Evolutionary conservation across 1,140 invertebrate species (phyloP).

Genomic region (Trichonephila clavipes): DNA sequence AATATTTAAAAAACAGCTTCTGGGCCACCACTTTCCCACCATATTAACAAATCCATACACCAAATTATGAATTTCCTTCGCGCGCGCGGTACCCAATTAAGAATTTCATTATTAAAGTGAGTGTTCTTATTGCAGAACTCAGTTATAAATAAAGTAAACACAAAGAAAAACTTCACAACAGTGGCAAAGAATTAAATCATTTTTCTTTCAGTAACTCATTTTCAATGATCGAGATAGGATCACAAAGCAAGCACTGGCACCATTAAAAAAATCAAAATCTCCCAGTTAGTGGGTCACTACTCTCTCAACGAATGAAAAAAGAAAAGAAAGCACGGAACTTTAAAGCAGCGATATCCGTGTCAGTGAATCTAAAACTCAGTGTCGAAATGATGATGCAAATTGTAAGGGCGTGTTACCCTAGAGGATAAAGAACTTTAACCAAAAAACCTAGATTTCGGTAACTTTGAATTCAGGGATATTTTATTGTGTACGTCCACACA

Average conservation of each 20-base stretch:
- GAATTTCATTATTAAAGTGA: no score
- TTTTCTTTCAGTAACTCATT: background rate
- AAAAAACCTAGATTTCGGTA: background rate
- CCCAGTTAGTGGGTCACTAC: slow-evolving; percentile 30
- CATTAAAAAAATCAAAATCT: slow-evolving; percentile 14
- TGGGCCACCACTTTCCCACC: no score
- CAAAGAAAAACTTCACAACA: background rate
- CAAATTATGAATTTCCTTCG: no score
- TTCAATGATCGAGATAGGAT: background rate
- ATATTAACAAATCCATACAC: no score
- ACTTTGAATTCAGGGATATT: background rate
- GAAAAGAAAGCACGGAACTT: slow-evolving; percentile 15
- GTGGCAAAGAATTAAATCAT: background rate
- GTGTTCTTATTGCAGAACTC: no score
- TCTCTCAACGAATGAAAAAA: background rate
- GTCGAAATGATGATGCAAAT: slow-evolving; percentile 25
- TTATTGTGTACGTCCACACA: background rate
- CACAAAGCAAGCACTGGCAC: slow-evolving; percentile 44
- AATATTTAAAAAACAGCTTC: no score
- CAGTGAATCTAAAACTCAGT: background rate
- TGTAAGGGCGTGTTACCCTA: background rate
- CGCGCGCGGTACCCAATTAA: no score
- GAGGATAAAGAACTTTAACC: slow-evolving; percentile 41
- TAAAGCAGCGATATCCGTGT: slow-evolving; percentile 38
- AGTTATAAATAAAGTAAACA: no score